Evolutionary conservation across 1,140 invertebrate species (phyloP).

Genomic region (Neodiprion fabricii): DNA sequence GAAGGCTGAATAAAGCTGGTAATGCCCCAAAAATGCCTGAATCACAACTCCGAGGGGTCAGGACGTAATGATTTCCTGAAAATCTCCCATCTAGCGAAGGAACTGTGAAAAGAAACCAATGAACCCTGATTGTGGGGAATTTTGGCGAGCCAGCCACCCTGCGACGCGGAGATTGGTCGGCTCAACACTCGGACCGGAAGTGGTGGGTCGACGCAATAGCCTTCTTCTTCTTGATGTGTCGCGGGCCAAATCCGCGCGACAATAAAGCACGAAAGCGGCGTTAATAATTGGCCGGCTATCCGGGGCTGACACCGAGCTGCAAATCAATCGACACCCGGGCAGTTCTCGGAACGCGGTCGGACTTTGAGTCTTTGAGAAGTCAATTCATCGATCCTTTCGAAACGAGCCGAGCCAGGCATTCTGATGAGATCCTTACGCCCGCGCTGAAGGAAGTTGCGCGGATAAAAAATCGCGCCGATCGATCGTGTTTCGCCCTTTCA

Average conservation of each 20-base stretch:
- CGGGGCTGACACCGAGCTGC: background rate
- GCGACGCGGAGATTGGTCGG: background rate
- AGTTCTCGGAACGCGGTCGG: background rate
- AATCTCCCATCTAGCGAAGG: constrained; percentile 34
- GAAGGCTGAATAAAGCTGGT: background rate
- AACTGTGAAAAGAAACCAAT: constrained; percentile 23
- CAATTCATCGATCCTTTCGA: background rate
- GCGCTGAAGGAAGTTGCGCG: too few species aligned
- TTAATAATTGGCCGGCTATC: background rate
- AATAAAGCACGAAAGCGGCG: background rate
- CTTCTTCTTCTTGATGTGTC: background rate
- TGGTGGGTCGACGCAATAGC: too few species aligned
- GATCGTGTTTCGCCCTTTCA: too few species aligned
- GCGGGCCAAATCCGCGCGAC: background rate
- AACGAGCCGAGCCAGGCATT: background rate
- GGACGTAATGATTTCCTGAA: background rate
- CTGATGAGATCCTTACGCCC: background rate
- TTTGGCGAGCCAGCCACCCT: background rate
- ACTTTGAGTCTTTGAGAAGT: background rate
- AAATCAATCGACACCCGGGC: background rate
- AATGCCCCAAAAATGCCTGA: background rate
- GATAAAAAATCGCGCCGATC: too few species aligned
- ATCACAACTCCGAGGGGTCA: background rate
- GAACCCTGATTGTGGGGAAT: background rate
- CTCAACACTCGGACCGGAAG: background rate